Conservation (phyloP, 1,140 invertebrate species). For the Tetranychus cinnabarinus region DNA sequence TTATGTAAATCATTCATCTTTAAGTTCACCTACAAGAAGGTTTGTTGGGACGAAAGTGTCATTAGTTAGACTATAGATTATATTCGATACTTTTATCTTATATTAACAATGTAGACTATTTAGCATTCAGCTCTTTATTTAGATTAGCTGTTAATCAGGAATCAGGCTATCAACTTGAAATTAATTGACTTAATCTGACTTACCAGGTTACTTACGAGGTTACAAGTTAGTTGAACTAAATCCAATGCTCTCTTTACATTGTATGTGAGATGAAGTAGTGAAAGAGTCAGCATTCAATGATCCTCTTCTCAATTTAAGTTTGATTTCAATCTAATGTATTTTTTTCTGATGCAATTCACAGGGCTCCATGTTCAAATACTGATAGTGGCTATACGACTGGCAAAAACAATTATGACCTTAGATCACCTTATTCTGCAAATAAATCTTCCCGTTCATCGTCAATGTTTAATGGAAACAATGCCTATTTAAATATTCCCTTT, state of each 20-base stretch:
- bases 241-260: too few relatives aligned
- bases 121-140: too few relatives aligned
- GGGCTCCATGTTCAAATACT: constrained; percentile 1
- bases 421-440: neutral
- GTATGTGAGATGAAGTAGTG: too few relatives aligned
- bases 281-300: too few relatives aligned
- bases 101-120: too few relatives aligned
- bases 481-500: constrained; percentile 14
- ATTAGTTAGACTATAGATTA: too few relatives aligned
- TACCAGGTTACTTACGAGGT: too few relatives aligned
- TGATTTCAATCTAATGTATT: neutral
- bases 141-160: too few relatives aligned
- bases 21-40: neutral
- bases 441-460: neutral
- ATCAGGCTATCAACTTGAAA: too few relatives aligned
- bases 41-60: neutral
- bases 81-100: too few relatives aligned
- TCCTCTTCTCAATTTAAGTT: too few relatives aligned
- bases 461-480: constrained; percentile 9
- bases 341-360: neutral
- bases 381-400: neutral
- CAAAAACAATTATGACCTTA: constrained; percentile 8
- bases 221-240: neutral
- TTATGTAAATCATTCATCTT: constrained; percentile 2
- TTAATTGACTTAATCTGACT: too few relatives aligned